phyloP scores from a whole-genome alignment of 2,113 vertebrate genomes.

The Sinocyclocheilus anshuiensis region DNA sequence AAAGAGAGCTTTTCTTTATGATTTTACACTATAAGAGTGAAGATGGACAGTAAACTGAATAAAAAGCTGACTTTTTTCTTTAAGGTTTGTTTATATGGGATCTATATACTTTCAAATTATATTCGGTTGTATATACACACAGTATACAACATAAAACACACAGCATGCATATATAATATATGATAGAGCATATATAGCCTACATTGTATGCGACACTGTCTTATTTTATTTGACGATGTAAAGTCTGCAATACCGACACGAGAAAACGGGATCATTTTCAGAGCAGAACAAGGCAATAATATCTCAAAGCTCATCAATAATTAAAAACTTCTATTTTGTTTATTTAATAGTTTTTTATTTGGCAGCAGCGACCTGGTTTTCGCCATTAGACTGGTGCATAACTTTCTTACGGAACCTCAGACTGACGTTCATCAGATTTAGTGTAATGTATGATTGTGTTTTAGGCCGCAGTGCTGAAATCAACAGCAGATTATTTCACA shows the following conservation, averaged over 20 bases:
- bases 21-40: background rate
- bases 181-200: background rate
- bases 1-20: background rate
- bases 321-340: background rate
- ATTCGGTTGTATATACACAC: background rate
- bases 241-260: background rate
- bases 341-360: background rate
- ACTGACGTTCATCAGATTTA: background rate
- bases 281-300: background rate
- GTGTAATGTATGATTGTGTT: background rate
- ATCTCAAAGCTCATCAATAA: background rate
- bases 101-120: background rate
- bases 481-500: background rate
- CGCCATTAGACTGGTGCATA: background rate
- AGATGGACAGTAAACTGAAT: background rate
- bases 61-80: background rate
- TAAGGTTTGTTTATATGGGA: background rate
- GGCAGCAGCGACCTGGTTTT: background rate
- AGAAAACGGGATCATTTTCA: background rate
- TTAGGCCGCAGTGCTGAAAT: conserved; percentile 24
- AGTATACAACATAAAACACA: background rate
- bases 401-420: background rate
- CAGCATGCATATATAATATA: background rate
- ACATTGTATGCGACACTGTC: background rate
- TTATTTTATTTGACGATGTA: background rate